Conservation (phyloP, 37 sponge, comb jelly and placozoan genomes). For the Diacarnus erythraeanus region DNA sequence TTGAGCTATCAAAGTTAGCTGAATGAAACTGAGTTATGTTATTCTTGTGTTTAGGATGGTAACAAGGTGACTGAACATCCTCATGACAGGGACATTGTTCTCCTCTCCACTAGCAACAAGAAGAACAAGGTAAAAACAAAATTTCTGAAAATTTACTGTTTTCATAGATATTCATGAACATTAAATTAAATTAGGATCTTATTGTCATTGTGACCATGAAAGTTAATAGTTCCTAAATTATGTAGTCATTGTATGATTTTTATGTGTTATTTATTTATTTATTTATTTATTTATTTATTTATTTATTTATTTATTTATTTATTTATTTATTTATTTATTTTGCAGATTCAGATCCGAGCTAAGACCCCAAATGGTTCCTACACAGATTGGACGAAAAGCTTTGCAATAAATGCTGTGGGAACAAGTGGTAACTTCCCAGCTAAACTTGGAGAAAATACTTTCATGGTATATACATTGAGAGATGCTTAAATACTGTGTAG, state of each 20-base stretch:
- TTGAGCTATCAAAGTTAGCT: too few relatives aligned
- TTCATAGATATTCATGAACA: too few relatives aligned
- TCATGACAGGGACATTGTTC: background rate
- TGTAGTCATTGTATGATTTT: too few relatives aligned
- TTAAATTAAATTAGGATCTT: too few relatives aligned
- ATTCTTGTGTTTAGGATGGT: slow-evolving; percentile 14
- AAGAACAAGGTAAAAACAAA: slow-evolving; percentile 69
- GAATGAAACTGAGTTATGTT: too few relatives aligned
- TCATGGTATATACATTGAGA: slow-evolving; percentile 54
- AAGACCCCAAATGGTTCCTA: slow-evolving; percentile 6
- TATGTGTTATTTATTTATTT: too few relatives aligned
- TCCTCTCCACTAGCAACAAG: slow-evolving; percentile 36
- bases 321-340: background rate
- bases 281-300: too few relatives aligned
- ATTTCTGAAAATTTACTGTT: too few relatives aligned
- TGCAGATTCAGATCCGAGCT: slow-evolving; percentile 50
- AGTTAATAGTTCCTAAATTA: too few relatives aligned
- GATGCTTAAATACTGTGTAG: too few relatives aligned
- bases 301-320: background rate
- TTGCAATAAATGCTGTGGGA: slow-evolving; percentile 72
- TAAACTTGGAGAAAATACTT: slow-evolving; percentile 23
- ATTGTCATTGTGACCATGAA: too few relatives aligned
- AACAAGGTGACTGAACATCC: slow-evolving; percentile 38
- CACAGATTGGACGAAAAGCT: slow-evolving; percentile 67
- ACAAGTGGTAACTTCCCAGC: slow-evolving; percentile 45